phyloP scores from a whole-genome alignment of 2,888 invertebrate genomes.

The Vannuccia rotundouncinata region DNA sequence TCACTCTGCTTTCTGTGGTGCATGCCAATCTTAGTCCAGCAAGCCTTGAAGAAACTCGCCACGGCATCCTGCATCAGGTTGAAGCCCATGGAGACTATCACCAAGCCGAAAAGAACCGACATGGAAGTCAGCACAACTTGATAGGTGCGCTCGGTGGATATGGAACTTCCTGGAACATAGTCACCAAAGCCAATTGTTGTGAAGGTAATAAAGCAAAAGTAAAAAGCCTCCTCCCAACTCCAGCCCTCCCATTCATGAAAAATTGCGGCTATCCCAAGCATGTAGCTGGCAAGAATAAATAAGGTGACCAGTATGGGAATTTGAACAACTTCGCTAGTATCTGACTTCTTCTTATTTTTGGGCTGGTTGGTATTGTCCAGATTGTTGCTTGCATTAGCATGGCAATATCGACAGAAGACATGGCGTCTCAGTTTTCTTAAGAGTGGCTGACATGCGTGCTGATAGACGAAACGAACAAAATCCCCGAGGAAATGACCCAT shows the following conservation, averaged over 20 bases:
- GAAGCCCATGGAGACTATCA: constrained; percentile 40
- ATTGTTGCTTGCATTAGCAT: neutral
- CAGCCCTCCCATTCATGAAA: constrained; percentile 40
- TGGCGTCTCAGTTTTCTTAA: neutral
- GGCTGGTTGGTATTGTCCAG: too few species aligned
- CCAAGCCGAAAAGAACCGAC: constrained; percentile 40
- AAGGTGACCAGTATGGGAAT: constrained; percentile 40
- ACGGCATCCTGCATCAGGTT: neutral
- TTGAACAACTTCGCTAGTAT: neutral
- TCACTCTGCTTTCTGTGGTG: neutral
- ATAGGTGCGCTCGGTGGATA: constrained; percentile 17
- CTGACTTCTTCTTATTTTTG: constrained; percentile 12
- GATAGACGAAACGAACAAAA: constrained; percentile 25
- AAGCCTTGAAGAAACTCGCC: neutral
- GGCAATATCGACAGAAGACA: neutral
- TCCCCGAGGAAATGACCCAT: constrained; percentile 40
- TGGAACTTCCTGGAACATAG: constrained; percentile 13
- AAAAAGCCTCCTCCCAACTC: constrained; percentile 39
- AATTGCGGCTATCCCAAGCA: constrained; percentile 38
- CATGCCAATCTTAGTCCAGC: neutral
- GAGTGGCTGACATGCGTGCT: neutral
- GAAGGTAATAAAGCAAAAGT: constrained; percentile 41
- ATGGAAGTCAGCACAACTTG: constrained; percentile 40
- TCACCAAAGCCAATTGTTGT: constrained; percentile 41
- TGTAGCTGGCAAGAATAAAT: constrained; percentile 37